A percentile compares a stretch with the other conserved stretches of the same genome.
Conservation (phyloP, 1,140 invertebrate genomes). For the Himalopsyche phryganea region DNA sequence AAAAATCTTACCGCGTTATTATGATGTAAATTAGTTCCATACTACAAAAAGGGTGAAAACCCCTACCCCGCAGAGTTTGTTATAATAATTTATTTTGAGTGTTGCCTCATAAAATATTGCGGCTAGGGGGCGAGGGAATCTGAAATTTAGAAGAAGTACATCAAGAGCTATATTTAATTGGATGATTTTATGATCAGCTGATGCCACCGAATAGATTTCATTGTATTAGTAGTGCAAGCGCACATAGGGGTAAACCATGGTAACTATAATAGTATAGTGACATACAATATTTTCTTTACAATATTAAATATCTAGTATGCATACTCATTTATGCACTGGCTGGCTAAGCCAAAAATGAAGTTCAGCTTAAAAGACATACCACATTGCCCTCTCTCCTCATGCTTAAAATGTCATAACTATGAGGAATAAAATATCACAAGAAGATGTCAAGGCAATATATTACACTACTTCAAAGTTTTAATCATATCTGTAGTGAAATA, state of each 20-base stretch:
- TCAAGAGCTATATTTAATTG: neutral
- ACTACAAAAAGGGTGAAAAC: neutral
- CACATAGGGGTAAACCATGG: neutral
- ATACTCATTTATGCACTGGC: too few relatives aligned
- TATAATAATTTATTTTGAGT: conserved; percentile 1
- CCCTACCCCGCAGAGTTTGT: neutral
- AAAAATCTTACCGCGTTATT: neutral
- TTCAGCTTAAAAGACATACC: too few relatives aligned
- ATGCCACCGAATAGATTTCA: neutral
- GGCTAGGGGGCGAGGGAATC: neutral
- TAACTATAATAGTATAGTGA: too few relatives aligned
- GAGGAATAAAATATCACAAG: too few relatives aligned
- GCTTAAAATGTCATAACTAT: too few relatives aligned
- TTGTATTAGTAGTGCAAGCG: neutral
- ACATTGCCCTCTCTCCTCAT: too few relatives aligned
- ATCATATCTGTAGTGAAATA: too few relatives aligned
- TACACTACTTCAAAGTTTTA: too few relatives aligned
- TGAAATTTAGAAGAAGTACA: neutral
- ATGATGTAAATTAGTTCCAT: neutral
- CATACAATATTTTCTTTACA: too few relatives aligned
- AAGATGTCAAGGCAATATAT: too few relatives aligned
- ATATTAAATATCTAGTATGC: too few relatives aligned
- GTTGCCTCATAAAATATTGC: neutral
- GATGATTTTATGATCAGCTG: conserved; percentile 4
- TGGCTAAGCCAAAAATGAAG: too few relatives aligned